Conservation (phyloP, 1,140 invertebrate genomes). For the Scaptomyza graminum region DNA sequence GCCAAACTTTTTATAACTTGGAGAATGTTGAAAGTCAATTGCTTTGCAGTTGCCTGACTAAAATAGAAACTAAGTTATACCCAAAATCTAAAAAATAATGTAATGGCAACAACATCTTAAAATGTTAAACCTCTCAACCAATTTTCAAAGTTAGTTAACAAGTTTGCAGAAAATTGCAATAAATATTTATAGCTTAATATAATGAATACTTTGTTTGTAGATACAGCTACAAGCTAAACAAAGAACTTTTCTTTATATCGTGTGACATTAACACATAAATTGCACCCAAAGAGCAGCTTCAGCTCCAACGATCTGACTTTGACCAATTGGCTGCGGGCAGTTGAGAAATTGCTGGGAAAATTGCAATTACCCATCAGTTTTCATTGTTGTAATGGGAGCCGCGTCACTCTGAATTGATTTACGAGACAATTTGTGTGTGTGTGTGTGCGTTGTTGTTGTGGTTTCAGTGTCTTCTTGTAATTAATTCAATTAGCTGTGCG, state of each 20-base stretch:
- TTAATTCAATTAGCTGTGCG: conserved; percentile 79
- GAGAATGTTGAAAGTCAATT: not conserved
- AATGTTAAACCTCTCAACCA: too few species aligned
- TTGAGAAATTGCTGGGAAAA: conserved; percentile 65
- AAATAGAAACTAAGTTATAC: too few species aligned
- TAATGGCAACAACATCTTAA: too few species aligned
- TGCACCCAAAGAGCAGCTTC: conserved; percentile 42
- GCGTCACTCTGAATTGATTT: conserved; percentile 74
- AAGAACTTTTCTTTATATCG: conserved; percentile 9
- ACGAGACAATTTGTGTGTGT: conserved; percentile 59
- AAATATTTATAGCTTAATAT: conserved; percentile 55
- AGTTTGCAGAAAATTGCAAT: not conserved
- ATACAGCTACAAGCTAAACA: conserved; percentile 9
- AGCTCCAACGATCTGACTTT: conserved; percentile 18
- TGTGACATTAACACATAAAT: conserved; percentile 68
- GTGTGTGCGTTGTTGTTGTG: conserved; percentile 34
- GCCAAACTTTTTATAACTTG: not conserved
- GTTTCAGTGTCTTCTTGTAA: conserved; percentile 58
- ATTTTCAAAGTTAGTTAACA: not conserved
- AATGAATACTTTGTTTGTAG: not conserved
- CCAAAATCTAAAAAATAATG: too few species aligned
- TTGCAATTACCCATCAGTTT: conserved; percentile 74
- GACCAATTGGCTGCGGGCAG: conserved; percentile 39
- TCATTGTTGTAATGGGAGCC: conserved; percentile 69
- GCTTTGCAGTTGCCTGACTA: too few species aligned